Evolutionary conservation across 2,113 vertebrate species (phyloP).

Genomic region (Actenoides lindsayi): DNA sequence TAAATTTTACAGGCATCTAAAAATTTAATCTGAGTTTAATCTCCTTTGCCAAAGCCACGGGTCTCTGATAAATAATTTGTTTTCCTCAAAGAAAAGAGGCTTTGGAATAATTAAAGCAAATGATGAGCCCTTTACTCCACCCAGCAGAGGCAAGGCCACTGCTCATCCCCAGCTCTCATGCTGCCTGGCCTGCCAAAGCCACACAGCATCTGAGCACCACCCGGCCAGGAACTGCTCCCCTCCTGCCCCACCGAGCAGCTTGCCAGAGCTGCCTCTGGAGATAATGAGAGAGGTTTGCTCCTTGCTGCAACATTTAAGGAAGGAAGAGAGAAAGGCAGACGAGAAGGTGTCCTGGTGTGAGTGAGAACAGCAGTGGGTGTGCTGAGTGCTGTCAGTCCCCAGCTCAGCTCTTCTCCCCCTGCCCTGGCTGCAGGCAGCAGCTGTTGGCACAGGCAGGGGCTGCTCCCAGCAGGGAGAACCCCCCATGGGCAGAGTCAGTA

Average conservation of each 20-base stretch:
- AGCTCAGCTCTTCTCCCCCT: too few species aligned
- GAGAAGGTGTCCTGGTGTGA: background rate
- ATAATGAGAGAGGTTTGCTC: background rate
- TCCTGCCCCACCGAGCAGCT: background rate
- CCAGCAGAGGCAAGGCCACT: background rate
- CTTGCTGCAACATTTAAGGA: background rate
- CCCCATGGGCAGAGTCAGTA: too few species aligned
- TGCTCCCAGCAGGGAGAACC: too few species aligned
- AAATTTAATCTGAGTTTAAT: conserved; percentile 65
- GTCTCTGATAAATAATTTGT: conserved; percentile 75
- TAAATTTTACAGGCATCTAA: conserved; percentile 72
- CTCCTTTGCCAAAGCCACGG: conserved; percentile 65
- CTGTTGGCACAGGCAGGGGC: too few species aligned
- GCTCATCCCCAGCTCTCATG: background rate
- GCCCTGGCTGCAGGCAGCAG: too few species aligned
- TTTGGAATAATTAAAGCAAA: conserved; percentile 34
- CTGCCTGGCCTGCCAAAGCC: rapidly evolving
- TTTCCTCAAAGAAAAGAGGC: conserved; percentile 35
- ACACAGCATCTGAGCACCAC: background rate
- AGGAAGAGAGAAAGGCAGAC: background rate
- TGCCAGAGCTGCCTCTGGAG: background rate
- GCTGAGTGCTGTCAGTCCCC: too few species aligned
- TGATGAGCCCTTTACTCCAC: background rate
- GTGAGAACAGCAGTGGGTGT: too few species aligned
- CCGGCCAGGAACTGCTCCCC: background rate